These are phyloP conservation scores for Herpetotheres cachinnans DNA, from an alignment of 2,113 vertebrate genomes.

Conservation along the genomic window DNA sequence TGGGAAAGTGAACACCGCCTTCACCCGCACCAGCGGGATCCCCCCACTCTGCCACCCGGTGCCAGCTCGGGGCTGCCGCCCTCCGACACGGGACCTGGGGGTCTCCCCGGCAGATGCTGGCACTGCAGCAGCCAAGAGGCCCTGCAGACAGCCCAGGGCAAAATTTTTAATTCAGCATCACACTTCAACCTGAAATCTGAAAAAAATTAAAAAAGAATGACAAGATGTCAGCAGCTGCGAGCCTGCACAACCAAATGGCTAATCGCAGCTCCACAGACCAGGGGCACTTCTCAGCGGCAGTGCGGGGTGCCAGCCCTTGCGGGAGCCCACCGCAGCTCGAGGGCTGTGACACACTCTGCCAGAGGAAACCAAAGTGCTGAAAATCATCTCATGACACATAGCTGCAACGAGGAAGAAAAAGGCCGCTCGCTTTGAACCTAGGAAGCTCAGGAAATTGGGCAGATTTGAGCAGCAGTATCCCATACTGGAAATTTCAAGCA, in stretches of 20 bases:
- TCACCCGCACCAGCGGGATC: neutral
- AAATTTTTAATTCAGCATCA: slow-evolving; percentile 83
- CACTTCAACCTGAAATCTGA: slow-evolving; percentile 70
- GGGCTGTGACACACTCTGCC: neutral
- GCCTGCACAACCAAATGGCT: neutral
- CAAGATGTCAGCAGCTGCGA: slow-evolving; percentile 57
- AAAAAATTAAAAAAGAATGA: slow-evolving; percentile 37
- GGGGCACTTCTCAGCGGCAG: neutral
- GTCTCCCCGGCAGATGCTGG: slow-evolving; percentile 83
- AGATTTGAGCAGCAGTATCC: neutral
- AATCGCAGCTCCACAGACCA: neutral
- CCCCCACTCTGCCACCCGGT: neutral
- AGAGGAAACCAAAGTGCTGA: neutral
- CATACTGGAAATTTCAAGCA: fast-evolving
- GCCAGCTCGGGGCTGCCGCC: slow-evolving; percentile 50
- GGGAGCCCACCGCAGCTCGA: neutral
- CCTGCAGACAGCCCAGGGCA: slow-evolving; percentile 88
- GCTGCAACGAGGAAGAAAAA: neutral
- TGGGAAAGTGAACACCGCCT: neutral
- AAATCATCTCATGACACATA: neutral
- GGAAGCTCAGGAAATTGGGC: neutral
- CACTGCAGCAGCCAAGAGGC: slow-evolving; percentile 78
- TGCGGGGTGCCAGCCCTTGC: neutral
- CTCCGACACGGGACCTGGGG: slow-evolving; percentile 67
- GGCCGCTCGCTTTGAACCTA: fast-evolving